Base-by-base conservation (phyloP, 2,797 vertebrate genomes). In the Denticeps clupeoides region DNA sequence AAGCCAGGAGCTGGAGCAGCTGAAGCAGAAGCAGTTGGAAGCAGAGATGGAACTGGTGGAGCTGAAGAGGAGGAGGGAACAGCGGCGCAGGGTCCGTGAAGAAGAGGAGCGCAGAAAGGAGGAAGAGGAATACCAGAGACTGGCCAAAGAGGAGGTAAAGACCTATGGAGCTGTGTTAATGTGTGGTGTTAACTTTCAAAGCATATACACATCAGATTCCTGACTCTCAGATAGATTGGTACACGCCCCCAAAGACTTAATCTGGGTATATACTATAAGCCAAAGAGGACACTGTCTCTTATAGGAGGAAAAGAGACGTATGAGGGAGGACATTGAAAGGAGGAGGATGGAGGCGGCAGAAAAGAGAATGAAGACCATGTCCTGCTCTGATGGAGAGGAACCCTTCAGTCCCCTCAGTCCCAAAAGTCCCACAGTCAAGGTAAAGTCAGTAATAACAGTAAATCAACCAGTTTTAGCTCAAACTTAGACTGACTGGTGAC, bases 391-490 rank as follows among this genome's bases (percentile, higher is more conserved):
- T 6, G 76, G 54, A 0, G 80, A 83, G 0, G 79, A 85, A 23
- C 45, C 28, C 6, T 76, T 71, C 60, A 67, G 74, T 53, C 79
- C 80, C 2, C 70, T 85, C 1, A 65, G 76, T 0, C 81, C 85
- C 9, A 80, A 73, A 62, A 78, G 82, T 47, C 78, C 86, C 41
- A 76, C 70, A 0, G 65, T 64, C 54, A 94, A 87, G 80, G 91
- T 93, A 65, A 54, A 67, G 31, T 12, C 31, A 15, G 31, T 3
- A 15, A 31, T 7, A 33, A 10, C 33, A 4, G 4, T 6, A 2
- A 7, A n/a, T 7, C 16, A 7, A 12, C 10, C 38, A 29, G 32
- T 15, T 27, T 16, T 24, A n/a, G n/a, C n/a, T n/a, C n/a, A n/a
- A n/a, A n/a, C n/a, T n/a, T n/a, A n/a, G n/a, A n/a, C n/a, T n/a